Percentiles rank a stretch among this genome's conserved stretches.
These are phyloP conservation scores for Micrasema minimum DNA, from an alignment of 1,140 invertebrate genomes.

Conservation along the genomic window DNA sequence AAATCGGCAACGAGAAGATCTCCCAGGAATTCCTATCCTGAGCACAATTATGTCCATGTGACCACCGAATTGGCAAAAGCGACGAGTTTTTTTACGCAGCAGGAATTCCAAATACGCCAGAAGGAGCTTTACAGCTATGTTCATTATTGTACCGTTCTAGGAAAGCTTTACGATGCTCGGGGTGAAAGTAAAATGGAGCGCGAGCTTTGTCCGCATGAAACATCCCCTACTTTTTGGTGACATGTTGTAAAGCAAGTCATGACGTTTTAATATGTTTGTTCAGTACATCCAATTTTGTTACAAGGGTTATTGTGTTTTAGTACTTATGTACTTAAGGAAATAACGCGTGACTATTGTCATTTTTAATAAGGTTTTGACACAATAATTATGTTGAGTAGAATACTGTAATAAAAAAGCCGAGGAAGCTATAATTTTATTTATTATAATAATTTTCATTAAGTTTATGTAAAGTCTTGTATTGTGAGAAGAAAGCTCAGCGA, in stretches of 20 bases:
- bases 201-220: constrained; percentile 20
- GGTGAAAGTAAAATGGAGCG: constrained; percentile 34
- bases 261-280: constrained; percentile 37
- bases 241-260: constrained; percentile 36
- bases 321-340: background rate
- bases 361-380: no score
- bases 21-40: constrained; percentile 29
- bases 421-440: no score
- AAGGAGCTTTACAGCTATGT: constrained; percentile 43
- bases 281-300: constrained; percentile 8
- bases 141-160: constrained; percentile 44
- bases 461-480: no score
- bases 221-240: constrained; percentile 24
- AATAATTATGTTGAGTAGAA: no score
- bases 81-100: constrained; percentile 36
- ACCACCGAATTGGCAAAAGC: constrained; percentile 37
- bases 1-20: constrained; percentile 23
- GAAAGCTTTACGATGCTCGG: constrained; percentile 32
- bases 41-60: constrained; percentile 38
- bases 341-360: background rate
- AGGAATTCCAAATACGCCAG: constrained; percentile 42
- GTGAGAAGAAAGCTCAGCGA: no score
- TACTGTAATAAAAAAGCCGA: no score
- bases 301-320: constrained; percentile 23
- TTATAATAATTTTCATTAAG: no score